phyloP scores from a whole-genome alignment of 1,140 invertebrate genomes.

The Octopus bimaculoides region DNA sequence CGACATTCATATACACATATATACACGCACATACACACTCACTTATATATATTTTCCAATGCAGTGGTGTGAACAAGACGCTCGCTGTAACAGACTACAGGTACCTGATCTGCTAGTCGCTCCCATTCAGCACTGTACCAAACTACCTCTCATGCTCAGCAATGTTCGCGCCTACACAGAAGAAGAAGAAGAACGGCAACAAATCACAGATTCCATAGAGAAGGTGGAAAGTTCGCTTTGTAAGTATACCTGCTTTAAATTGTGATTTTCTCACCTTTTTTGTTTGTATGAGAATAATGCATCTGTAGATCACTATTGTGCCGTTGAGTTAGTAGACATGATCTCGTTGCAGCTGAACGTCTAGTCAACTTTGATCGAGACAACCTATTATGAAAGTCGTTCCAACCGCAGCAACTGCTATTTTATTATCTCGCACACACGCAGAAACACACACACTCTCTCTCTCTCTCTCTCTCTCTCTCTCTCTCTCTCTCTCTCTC shows the following conservation, averaged over 20 bases:
- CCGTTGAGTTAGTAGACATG: background rate
- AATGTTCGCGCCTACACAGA: constrained; percentile 66
- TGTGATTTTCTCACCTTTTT: too few species aligned
- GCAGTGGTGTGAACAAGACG: constrained; percentile 65
- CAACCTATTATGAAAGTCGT: background rate
- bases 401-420: too few species aligned
- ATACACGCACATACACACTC: too few species aligned
- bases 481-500: too few species aligned
- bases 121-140: constrained; percentile 71
- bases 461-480: too few species aligned
- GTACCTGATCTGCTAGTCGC: constrained; percentile 68
- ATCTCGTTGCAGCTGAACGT: background rate
- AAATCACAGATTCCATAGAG: constrained; percentile 64
- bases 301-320: too few species aligned
- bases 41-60: constrained; percentile 20
- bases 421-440: too few species aligned
- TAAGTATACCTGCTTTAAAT: constrained; percentile 51
- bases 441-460: too few species aligned
- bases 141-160: constrained; percentile 67
- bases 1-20: too few species aligned
- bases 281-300: too few species aligned
- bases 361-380: background rate
- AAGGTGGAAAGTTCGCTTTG: constrained; percentile 66
- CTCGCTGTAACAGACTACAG: constrained; percentile 67
- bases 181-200: constrained; percentile 60